Evolutionary conservation across 2,113 vertebrate genomes (phyloP), one percentile per base, ranked within the genome.

Genomic region (Variabilichromis moorii): DNA sequence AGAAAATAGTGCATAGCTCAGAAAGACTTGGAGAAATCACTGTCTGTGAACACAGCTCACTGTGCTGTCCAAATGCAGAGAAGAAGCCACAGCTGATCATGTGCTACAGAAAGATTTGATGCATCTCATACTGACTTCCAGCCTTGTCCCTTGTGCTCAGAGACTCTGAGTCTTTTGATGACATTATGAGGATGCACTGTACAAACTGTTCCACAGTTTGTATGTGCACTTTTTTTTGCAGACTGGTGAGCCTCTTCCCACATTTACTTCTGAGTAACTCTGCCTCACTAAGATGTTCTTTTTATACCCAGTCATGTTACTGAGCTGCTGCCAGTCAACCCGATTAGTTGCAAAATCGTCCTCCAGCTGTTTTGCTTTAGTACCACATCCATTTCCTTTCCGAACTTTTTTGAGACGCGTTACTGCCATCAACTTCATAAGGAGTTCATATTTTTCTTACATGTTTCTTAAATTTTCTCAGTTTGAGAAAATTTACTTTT

Each of bases 321-420:
- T 7, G 31, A 66, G 17, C 33, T 66, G 19, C 33, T 66, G 19
- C 33, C 33, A 37, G 17, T 37, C 19, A 35, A 37, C 4, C 17
- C 19, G 1, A 66, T 66, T 66, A 66, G 61, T n/a, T 7, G 61
- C 61, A 66, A 33, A 66, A 66, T 35, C 5, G 8, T 61, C 59
- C 28, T 61, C 59, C 16, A 66, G 61, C 31, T 66, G 33, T n/a
- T 66, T 35, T n/a, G 10, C 31, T 66, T 37, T 37, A 12, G 17
- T 66, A 35, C 61, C 61, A 37, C 33, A n/a, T 66, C 10, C 10
- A 35, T 66, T 66, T 66, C 21, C 19, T 66, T n/a, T 35, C 33
- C 2, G 1, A 66, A 66, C 61, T 8, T 35, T n/a, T 63, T 66
- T 66, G 9, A 37, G 9, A 66, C 0, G 0, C 0, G 10, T n/a